phyloP scores from a whole-genome alignment of 2,113 vertebrate species.

The Ornithorhynchus anatinus region DNA sequence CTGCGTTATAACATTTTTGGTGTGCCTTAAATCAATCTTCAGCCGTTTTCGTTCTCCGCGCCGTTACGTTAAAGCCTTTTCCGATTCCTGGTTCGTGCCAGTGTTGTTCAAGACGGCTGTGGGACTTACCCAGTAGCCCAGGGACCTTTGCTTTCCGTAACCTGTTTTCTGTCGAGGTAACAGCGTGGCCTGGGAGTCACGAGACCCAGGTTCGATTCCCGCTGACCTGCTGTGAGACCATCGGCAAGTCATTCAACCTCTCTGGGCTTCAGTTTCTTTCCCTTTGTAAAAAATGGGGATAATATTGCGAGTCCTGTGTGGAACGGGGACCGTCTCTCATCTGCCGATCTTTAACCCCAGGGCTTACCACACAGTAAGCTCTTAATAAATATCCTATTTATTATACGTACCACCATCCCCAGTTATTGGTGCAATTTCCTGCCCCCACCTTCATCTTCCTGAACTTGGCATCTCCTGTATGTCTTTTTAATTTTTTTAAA shows the following conservation, averaged over 20 bases:
- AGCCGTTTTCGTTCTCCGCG: too few relatives aligned
- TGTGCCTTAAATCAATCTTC: too few relatives aligned
- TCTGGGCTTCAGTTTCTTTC: conserved; percentile 15
- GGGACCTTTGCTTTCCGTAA: too few relatives aligned
- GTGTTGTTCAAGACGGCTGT: not conserved
- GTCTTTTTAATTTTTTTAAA: not conserved
- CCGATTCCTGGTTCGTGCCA: too few relatives aligned
- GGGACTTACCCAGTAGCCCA: not conserved
- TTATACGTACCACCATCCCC: too few relatives aligned
- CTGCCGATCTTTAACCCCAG: not conserved
- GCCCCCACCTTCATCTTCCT: too few relatives aligned
- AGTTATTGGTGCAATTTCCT: not conserved
- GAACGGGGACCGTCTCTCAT: not conserved
- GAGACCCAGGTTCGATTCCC: not conserved
- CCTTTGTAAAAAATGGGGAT: not conserved
- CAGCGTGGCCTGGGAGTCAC: not conserved
- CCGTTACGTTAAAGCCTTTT: too few relatives aligned
- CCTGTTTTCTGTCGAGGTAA: not conserved
- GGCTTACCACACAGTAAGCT: conserved; percentile 1
- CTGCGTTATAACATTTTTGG: too few relatives aligned
- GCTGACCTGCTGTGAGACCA: not conserved
- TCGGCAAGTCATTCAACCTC: not conserved
- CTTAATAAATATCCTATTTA: too few relatives aligned
- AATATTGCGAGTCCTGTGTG: not conserved
- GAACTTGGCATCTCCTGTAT: too few relatives aligned